Evolutionary conservation across 2,797 vertebrate genomes (phyloP).

Genomic region (Anguilla marmorata): DNA sequence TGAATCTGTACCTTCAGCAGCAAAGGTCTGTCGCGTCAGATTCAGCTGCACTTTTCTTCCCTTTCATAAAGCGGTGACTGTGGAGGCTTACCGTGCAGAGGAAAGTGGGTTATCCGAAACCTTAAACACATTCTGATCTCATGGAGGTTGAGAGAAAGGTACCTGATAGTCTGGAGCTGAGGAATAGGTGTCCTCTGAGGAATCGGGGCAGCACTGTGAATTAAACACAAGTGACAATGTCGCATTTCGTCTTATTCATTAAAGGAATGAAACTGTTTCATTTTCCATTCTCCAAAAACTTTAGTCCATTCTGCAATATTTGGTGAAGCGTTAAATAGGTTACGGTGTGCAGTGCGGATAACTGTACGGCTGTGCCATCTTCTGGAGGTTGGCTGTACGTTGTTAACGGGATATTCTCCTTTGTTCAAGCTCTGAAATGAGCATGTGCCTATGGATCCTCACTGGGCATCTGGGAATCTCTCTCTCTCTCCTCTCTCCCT

Average conservation of each 20-base stretch:
- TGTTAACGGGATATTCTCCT: background rate
- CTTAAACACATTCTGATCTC: constrained; percentile 2
- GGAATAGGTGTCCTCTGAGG: background rate
- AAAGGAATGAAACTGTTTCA: background rate
- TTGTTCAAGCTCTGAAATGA: background rate
- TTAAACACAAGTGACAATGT: background rate
- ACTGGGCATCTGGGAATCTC: constrained; percentile 2
- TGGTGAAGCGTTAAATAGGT: background rate
- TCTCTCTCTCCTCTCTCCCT: background rate
- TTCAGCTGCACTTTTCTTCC: background rate
- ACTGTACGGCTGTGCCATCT: background rate
- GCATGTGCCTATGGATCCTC: background rate
- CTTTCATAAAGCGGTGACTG: constrained; percentile 15
- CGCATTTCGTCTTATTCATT: background rate
- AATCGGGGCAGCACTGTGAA: background rate
- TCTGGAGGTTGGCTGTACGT: background rate
- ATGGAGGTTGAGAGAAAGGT: background rate
- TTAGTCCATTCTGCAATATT: background rate
- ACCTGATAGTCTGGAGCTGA: background rate
- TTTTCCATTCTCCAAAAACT: background rate
- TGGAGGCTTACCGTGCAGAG: background rate
- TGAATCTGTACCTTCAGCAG: background rate
- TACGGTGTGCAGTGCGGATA: background rate
- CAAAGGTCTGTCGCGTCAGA: background rate
- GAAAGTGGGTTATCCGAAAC: background rate